Conservation (phyloP, 2,797 vertebrate genomes). For the Sphaeramia orbicularis region DNA sequence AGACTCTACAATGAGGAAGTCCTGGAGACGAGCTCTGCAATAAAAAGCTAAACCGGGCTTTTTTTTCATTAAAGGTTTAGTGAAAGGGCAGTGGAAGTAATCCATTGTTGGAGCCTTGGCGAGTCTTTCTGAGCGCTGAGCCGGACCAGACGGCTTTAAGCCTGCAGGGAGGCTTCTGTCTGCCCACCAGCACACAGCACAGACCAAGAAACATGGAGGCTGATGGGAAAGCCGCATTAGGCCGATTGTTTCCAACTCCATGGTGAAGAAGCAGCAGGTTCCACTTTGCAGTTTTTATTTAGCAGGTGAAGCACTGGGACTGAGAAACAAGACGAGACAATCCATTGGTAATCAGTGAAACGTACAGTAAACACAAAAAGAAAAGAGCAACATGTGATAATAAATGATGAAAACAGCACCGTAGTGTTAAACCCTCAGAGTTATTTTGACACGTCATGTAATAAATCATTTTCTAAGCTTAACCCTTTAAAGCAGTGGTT, state of each 20-base stretch:
- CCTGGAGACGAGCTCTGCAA: slow-evolving; percentile 7
- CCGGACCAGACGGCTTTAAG: slow-evolving; percentile 19
- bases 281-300: not conserved
- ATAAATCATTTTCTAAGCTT: no score
- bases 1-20: slow-evolving; percentile 10
- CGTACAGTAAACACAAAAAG: no score
- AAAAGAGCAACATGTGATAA: no score
- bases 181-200: slow-evolving; percentile 5
- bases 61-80: slow-evolving; percentile 43
- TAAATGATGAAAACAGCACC: no score
- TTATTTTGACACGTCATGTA: no score
- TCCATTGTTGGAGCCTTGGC: slow-evolving; percentile 9
- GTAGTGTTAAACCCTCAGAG: no score
- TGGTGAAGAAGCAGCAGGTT: slow-evolving; percentile 3
- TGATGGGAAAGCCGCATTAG: slow-evolving; percentile 4
- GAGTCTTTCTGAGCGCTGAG: slow-evolving; percentile 30
- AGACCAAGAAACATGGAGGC: not conserved
- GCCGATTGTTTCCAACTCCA: slow-evolving; percentile 9
- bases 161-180: slow-evolving; percentile 12
- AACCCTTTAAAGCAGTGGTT: no score
- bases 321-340: no score
- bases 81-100: slow-evolving; percentile 23
- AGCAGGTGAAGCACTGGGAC: no score
- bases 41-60: slow-evolving; percentile 5
- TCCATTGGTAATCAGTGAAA: no score